These are phyloP conservation scores for Anthopleura xanthogrammica DNA, from an alignment of 92 coral and sea anemone genomes.

Conservation along the genomic window DNA sequence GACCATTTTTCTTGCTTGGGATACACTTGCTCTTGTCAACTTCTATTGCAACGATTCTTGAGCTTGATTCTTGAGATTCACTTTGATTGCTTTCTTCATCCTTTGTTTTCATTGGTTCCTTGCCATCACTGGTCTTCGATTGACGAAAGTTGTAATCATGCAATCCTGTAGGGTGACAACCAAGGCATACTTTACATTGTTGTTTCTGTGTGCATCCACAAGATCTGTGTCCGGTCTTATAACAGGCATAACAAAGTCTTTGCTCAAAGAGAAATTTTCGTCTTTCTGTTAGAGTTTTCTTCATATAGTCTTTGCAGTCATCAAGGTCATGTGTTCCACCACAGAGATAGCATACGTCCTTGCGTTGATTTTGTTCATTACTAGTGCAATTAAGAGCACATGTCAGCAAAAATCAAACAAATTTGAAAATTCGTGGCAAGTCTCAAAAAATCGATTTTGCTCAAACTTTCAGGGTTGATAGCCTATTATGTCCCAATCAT, in stretches of 20 bases:
- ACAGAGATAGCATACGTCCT: neutral
- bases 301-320: constrained; percentile 18
- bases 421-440: neutral
- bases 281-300: constrained; percentile 13
- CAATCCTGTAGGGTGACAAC: constrained; percentile 37
- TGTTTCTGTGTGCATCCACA: constrained; percentile 25
- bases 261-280: constrained; percentile 13
- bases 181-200: constrained; percentile 19
- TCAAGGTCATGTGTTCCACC: constrained; percentile 25
- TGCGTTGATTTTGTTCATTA: too few relatives aligned
- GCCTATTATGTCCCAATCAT: neutral
- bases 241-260: constrained; percentile 18
- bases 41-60: too few relatives aligned
- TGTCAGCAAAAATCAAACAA: neutral
- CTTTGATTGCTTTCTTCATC: too few relatives aligned
- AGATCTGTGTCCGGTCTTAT: constrained; percentile 39
- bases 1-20: too few relatives aligned
- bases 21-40: too few relatives aligned
- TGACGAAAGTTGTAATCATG: constrained; percentile 37
- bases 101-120: too few relatives aligned
- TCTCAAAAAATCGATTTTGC: neutral
- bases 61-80: too few relatives aligned
- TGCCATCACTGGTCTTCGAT: too few relatives aligned
- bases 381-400: neutral
- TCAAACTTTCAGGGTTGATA: neutral